Base-by-base conservation (phyloP, 2,888 invertebrate species). In the Cheilosia soror region DNA sequence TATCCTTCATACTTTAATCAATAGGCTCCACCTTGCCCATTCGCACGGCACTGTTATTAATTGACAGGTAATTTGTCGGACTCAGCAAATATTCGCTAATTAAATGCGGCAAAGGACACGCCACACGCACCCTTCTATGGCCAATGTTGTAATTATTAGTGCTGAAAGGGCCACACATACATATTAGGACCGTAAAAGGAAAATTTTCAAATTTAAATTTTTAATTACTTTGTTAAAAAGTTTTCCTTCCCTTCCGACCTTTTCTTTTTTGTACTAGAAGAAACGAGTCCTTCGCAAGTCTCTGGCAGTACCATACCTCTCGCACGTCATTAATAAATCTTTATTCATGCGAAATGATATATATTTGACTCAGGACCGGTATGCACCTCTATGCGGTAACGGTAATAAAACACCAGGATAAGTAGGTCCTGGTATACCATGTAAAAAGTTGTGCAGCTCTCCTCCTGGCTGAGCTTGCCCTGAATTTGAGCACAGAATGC, bases 341-440 rank as follows among this genome's bases (percentile, higher is more conserved):
- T 66, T 72, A 78, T 83, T 78, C 78, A 68, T 72, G 72, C 55
- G 72, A 53, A 72, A 83, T 72, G 77, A 83, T 72, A 7, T 20
- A 71, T 77, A 82, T 82, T 60, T 78, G 66, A 68, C 68, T 55
- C 55, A 49, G 31, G 66, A 81, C 51, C 49, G 51, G 65, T 53
- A 60, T 49, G 58, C 6, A 20, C 40, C 76, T 55, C 27, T 4
- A 33, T 58, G 62, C 42, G 58, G 62, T 60, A 55, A 20, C 7
- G 53, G 79, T 55, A 68, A 73, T 73, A 79, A 78, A 73, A 68
- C 62, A 66, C 55, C 20, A 58, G 57, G 62, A 58, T 44, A 68
- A 57, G 27, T 47, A 57, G 47, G 42, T 20, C 20, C 20, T 20
- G 20, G 20, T 37, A 33, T 33, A 9, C 33, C 33, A 69, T 53